Conservation (phyloP, 2,113 vertebrate species). For the Mormoops blainvillei region DNA sequence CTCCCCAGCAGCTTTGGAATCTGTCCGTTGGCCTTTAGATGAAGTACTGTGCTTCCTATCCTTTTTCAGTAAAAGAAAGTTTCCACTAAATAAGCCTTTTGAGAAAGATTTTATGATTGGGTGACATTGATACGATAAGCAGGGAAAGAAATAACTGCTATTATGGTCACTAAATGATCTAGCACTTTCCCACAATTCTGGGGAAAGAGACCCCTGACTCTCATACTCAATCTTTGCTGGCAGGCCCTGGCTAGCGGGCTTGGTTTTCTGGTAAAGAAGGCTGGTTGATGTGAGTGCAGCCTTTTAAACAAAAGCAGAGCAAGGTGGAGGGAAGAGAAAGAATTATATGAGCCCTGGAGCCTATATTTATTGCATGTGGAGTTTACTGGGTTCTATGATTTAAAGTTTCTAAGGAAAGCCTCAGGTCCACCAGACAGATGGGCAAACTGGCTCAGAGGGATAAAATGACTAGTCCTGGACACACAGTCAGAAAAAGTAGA, state of each 20-base stretch:
- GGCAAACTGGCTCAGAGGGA: neutral
- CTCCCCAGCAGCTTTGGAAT: neutral
- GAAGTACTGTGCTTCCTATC: neutral
- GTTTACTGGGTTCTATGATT: neutral
- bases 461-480: neutral
- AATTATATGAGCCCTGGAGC: neutral
- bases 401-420: neutral
- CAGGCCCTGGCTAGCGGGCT: neutral
- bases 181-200: neutral
- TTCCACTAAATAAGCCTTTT: slow-evolving; percentile 17
- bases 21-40: neutral
- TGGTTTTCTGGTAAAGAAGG: neutral
- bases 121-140: neutral
- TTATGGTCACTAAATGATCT: neutral
- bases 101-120: neutral
- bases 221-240: neutral
- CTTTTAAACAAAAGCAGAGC: neutral
- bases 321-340: neutral
- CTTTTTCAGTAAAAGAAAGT: slow-evolving; percentile 21
- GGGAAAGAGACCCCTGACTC: slow-evolving; percentile 30
- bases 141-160: neutral
- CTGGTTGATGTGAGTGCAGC: neutral
- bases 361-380: fast-evolving
- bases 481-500: neutral
- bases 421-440: neutral